Evolutionary conservation across 1,140 invertebrate genomes (phyloP), one percentile per base, ranked within the genome.

Genomic region (Pseudomyrmex cubaensis): DNA sequence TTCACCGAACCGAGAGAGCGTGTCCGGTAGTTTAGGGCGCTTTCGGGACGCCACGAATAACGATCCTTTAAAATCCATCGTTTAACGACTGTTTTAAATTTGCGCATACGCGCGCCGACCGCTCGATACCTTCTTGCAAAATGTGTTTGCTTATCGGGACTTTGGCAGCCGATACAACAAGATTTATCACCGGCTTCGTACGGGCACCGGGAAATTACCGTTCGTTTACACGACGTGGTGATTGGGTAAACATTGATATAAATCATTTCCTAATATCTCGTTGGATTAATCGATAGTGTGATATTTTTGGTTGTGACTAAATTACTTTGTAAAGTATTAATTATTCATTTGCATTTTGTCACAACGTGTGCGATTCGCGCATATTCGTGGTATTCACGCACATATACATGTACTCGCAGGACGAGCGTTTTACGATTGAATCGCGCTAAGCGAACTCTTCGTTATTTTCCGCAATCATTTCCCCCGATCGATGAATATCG

Each of bases 71-170:
- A 88, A 87, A 63, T 83, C 86, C 86, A 83, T 83, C 87, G 86
- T 88, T 87, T 88, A 88, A 88, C 86, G 87, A 88, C 72, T 86
- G 66, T 87, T 88, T 88, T 88, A 88, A 88, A 88, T 88, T 87
- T 83, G 86, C 62, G 74, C 83, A 84, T 64, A 62, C 70, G 84
- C 72, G 52, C 66, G 35, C 56, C 63, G 50, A 20, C 56, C 63
- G 50, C 52, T 20, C 48, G 61, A 59, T 57, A 75, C 85, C 15
- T 69, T 59, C 59, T 66, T 66, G 56, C 57, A 61, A 82, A 82
- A 61, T 76, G 69, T 66, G 57, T 82, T 57, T 48, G 35, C 59
- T 84, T 80, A 85, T 87, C 82, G 83, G 10, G 17, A 12, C 46
- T 82, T 75, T 82, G 78, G 50, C 62, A 57, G 25, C 44, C 73